These are phyloP conservation scores for Ectemnius continuus DNA, from an alignment of 2,888 invertebrate species.

Conservation along the genomic window DNA sequence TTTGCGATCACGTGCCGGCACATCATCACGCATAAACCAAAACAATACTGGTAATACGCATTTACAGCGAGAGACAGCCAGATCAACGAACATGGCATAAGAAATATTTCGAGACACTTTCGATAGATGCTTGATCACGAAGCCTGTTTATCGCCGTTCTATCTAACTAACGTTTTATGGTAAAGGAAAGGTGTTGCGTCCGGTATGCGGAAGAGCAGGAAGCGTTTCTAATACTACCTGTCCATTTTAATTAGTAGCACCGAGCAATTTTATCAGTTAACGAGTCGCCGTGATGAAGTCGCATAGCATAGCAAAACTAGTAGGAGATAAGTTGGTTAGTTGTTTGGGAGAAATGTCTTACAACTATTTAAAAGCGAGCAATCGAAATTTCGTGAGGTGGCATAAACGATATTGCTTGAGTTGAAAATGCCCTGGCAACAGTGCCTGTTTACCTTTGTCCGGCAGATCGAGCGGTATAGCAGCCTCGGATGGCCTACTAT, in stretches of 20 bases:
- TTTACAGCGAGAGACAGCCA: no score
- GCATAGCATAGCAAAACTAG: constrained; percentile 18
- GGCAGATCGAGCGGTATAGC: constrained; percentile 57
- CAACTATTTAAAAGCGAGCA: no score
- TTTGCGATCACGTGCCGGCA: no score
- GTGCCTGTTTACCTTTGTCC: constrained; percentile 65
- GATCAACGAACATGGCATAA: no score
- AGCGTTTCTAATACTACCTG: constrained; percentile 23
- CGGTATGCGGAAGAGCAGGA: constrained; percentile 33
- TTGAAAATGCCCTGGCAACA: constrained; percentile 50
- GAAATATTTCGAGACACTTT: no score
- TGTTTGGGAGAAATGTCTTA: no score
- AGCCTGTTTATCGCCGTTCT: no score
- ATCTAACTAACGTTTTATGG: not conserved
- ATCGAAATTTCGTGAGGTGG: constrained; percentile 23
- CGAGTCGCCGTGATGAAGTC: constrained; percentile 9
- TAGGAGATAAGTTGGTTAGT: no score
- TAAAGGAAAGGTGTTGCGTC: constrained; percentile 14
- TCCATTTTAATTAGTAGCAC: constrained; percentile 38
- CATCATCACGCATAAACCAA: no score
- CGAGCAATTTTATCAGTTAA: constrained; percentile 3
- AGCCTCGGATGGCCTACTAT: constrained; percentile 75
- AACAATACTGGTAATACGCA: no score
- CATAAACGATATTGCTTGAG: constrained; percentile 39
- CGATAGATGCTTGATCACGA: no score